Base-by-base conservation (phyloP, 2,888 invertebrate species). In the Coelopa pilipes region DNA sequence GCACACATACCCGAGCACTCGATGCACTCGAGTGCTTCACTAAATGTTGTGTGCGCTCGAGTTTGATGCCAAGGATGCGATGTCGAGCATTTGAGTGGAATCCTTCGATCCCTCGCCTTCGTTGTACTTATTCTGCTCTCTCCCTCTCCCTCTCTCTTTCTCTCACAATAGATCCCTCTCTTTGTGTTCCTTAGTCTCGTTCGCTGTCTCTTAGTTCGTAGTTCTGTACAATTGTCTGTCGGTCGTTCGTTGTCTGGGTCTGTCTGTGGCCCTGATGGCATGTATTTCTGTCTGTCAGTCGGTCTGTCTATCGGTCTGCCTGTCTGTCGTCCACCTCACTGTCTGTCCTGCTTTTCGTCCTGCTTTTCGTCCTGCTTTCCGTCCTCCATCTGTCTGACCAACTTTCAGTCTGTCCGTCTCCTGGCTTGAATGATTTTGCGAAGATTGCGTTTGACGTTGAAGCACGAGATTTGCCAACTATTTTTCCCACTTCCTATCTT, bases 401-500 rank as follows among this genome's bases (percentile, higher is more conserved):
- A 47, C n/a, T 15, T 19, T 50, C 7, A 15, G 13, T 15, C 46
- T 65, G 19, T 65, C 53, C 50, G 66, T 24, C 50, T 50, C 24
- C 24, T 49, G 12, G 50, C 49, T 65, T 5, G 12, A 46, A 65
- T 17, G 65, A 46, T 65, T 65, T 65, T 19, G 65, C 19, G 17
- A 68, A 10, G 69, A 57, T 59, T 59, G 59, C 46, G 17, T 47
- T 69, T 59, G 69, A 69, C 59, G 19, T 59, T 69, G 69, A 47
- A 57, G 57, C 59, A 21, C 19, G 46, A 47, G 59, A 69, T 17
- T 59, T 57, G 69, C 59, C 47, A 69, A 46, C 46, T 59, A 15
- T 69, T 59, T 57, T 34, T 34, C 34, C 34, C 34, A 34, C 34
- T 34, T 34, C 34, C 7, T 49, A n/a, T 53, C n/a, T 53, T 53